Conservation (phyloP, 1,140 invertebrate species). For the Ceratina australensis region DNA sequence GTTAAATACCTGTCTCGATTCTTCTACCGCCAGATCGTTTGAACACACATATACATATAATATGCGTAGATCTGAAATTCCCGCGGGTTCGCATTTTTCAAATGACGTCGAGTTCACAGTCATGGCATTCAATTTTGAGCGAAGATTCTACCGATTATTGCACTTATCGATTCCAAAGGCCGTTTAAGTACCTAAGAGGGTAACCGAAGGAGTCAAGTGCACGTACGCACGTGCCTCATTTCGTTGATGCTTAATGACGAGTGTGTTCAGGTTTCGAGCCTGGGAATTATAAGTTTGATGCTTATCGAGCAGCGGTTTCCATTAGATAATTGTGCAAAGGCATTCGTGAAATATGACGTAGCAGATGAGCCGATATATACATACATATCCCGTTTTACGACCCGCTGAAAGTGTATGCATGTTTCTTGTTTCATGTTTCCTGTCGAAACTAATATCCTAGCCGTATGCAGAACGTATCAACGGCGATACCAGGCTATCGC, state of each 20-base stretch:
- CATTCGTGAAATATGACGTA: not conserved
- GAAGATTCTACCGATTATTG: too few relatives aligned
- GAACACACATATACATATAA: too few relatives aligned
- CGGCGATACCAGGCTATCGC: too few relatives aligned
- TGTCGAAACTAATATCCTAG: not conserved
- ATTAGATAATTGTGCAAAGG: constrained; percentile 14
- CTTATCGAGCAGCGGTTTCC: not conserved
- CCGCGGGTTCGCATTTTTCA: too few relatives aligned
- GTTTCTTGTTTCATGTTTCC: too few relatives aligned
- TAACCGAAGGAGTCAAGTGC: not conserved
- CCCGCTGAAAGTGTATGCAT: not conserved
- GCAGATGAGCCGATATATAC: not conserved
- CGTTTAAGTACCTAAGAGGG: not conserved
- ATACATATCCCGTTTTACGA: not conserved
- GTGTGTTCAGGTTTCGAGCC: not conserved
- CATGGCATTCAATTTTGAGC: too few relatives aligned
- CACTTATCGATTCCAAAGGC: not conserved
- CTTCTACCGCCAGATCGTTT: not conserved
- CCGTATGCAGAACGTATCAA: too few relatives aligned
- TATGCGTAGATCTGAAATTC: too few relatives aligned
- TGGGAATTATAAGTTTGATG: constrained; percentile 7
- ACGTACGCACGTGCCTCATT: not conserved
- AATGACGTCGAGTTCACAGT: too few relatives aligned
- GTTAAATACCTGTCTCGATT: not conserved
- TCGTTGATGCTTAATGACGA: not conserved